These are phyloP conservation scores for Haemorhous mexicanus DNA, from an alignment of 2,113 vertebrate genomes.

Conservation along the genomic window DNA sequence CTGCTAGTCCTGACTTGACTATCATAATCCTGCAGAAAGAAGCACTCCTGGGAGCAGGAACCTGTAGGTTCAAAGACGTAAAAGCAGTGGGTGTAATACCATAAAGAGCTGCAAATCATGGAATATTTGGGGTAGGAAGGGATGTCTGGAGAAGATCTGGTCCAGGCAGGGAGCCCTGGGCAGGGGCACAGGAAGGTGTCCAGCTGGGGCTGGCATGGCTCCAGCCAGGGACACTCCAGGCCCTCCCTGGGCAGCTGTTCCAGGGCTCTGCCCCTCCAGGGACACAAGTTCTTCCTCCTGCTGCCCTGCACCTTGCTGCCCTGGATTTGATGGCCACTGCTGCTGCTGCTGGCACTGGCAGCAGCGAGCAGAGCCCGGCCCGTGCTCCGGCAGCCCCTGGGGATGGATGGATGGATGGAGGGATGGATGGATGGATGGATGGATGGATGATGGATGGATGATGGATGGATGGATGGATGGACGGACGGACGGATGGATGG, in stretches of 20 bases:
- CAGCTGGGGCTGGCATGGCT: background rate
- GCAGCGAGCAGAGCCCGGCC: background rate
- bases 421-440: too few relatives aligned
- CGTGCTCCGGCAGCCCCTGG: background rate
- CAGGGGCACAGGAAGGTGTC: background rate
- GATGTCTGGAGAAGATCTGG: background rate
- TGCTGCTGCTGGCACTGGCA: background rate
- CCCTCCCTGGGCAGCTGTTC: background rate
- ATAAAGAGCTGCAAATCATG: background rate
- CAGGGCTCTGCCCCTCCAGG: background rate
- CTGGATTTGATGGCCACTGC: background rate
- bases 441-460: too few relatives aligned
- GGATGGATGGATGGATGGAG: background rate
- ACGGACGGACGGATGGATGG: too few relatives aligned
- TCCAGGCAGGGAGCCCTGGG: background rate
- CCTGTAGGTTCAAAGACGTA: background rate
- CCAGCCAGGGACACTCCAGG: background rate
- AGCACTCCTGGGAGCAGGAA: background rate
- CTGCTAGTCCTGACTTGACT: background rate
- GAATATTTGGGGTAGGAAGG: accelerated
- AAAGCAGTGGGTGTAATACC: background rate
- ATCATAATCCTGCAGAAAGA: background rate
- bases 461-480: too few relatives aligned
- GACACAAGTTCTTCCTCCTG: background rate
- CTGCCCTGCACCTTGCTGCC: accelerated